A percentile compares a stretch with the other conserved stretches of the same genome.
Conservation (phyloP, 2,888 invertebrate species). For the Cryptocephalus primarius region DNA sequence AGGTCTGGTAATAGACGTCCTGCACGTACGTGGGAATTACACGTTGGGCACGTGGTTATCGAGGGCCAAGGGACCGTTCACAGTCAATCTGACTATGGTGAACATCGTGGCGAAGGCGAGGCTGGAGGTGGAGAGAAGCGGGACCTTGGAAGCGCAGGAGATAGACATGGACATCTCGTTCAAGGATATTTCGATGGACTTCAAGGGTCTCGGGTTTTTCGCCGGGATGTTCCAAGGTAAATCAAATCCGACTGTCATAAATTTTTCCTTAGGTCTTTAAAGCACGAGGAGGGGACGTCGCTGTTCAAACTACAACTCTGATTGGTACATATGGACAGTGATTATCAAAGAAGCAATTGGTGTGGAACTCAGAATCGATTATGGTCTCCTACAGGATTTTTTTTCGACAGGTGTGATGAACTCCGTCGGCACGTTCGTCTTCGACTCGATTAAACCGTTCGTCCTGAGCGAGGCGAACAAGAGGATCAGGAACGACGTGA, state of each 20-base stretch:
- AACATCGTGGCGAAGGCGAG: slow-evolving; percentile 42
- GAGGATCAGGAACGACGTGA: slow-evolving; percentile 61
- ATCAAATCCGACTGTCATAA: neutral
- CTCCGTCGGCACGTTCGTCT: slow-evolving; percentile 68
- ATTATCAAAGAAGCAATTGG: no score
- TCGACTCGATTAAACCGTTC: slow-evolving; percentile 79
- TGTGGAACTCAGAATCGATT: no score
- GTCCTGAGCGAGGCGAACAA: slow-evolving; percentile 68
- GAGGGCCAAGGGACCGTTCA: slow-evolving; percentile 63
- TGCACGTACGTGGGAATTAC: slow-evolving; percentile 66
- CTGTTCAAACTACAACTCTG: no score
- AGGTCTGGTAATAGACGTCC: slow-evolving; percentile 55
- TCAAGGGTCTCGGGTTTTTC: slow-evolving; percentile 70
- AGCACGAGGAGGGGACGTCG: no score
- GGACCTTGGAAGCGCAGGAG: slow-evolving; percentile 64
- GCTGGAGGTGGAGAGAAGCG: slow-evolving; percentile 61
- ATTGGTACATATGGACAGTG: no score
- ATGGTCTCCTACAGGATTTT: no score
- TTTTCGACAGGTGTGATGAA: slow-evolving; percentile 53
- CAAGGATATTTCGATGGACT: slow-evolving; percentile 64
- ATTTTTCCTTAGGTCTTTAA: no score
- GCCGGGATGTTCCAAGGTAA: slow-evolving; percentile 46
- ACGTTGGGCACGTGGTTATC: slow-evolving; percentile 59
- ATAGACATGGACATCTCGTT: slow-evolving; percentile 73
- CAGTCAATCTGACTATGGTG: slow-evolving; percentile 54